phyloP scores from a whole-genome alignment of 2,888 invertebrate genomes.

The Busseola fusca region DNA sequence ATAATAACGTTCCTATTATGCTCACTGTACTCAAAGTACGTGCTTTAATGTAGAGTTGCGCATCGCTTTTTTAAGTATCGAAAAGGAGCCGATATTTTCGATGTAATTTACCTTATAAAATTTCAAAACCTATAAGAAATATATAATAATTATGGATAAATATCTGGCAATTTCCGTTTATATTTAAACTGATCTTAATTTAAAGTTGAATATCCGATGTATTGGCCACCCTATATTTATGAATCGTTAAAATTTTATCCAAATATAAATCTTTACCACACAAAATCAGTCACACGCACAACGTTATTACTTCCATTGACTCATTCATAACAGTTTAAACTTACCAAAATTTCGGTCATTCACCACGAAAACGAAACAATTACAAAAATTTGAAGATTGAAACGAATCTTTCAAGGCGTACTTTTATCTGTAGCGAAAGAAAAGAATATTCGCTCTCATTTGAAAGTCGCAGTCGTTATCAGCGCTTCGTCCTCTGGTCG shows the following conservation, averaged over 20 bases:
- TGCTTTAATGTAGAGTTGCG: not conserved
- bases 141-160: not conserved
- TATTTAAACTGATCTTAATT: not conserved
- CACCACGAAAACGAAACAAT: not conserved
- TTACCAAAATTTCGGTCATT: not conserved
- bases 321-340: not conserved
- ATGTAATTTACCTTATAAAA: not conserved
- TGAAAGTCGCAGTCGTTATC: constrained; percentile 82
- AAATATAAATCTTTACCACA: not conserved
- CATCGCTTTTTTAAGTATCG: not conserved
- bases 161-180: not conserved
- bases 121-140: not conserved
- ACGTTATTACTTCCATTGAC: not conserved
- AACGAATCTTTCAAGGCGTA: constrained; percentile 49
- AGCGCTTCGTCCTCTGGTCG: constrained; percentile 78
- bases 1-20: not conserved
- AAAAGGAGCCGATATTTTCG: not conserved
- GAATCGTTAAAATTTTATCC: not conserved
- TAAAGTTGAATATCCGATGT: not conserved
- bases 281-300: not conserved
- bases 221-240: not conserved
- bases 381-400: constrained; percentile 29
- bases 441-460: constrained; percentile 83
- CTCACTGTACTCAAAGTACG: not conserved
- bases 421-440: constrained; percentile 75